Conservation (phyloP, 2,797 vertebrate species). For the Varecia variegata region DNA sequence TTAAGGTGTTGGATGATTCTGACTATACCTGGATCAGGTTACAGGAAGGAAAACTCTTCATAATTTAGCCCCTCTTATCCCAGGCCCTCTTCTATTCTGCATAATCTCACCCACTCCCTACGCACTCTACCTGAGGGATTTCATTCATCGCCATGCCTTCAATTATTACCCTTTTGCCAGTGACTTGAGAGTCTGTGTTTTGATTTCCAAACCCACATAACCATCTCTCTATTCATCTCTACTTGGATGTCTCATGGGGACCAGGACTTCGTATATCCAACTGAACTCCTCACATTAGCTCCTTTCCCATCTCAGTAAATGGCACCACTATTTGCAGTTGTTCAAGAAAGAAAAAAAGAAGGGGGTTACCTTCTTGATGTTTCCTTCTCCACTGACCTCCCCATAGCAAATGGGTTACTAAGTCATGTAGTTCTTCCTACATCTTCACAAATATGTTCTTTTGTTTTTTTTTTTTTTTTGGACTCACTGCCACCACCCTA, state of each 20-base stretch:
- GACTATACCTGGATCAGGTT: neutral
- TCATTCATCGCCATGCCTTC: neutral
- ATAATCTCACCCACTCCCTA: neutral
- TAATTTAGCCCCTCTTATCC: neutral
- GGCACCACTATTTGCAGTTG: neutral
- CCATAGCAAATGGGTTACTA: neutral
- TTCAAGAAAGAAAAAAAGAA: neutral
- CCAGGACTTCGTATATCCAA: neutral
- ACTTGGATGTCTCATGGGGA: neutral
- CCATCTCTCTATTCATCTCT: neutral
- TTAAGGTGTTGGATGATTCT: neutral
- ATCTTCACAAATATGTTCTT: neutral
- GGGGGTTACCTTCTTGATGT: neutral
- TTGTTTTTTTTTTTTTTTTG: neutral
- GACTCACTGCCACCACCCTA: neutral
- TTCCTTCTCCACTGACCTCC: neutral
- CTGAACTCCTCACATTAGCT: neutral
- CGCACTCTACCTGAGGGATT: neutral
- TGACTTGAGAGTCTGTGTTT: neutral
- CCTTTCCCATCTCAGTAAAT: conserved; percentile 1
- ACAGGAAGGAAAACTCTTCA: neutral
- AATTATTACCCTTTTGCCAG: neutral
- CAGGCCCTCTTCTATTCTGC: neutral
- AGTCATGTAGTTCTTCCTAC: neutral
- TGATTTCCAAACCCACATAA: neutral